Evolutionary conservation across 2,888 invertebrate species (phyloP).

Genomic region (Philhelius pedissequus): DNA sequence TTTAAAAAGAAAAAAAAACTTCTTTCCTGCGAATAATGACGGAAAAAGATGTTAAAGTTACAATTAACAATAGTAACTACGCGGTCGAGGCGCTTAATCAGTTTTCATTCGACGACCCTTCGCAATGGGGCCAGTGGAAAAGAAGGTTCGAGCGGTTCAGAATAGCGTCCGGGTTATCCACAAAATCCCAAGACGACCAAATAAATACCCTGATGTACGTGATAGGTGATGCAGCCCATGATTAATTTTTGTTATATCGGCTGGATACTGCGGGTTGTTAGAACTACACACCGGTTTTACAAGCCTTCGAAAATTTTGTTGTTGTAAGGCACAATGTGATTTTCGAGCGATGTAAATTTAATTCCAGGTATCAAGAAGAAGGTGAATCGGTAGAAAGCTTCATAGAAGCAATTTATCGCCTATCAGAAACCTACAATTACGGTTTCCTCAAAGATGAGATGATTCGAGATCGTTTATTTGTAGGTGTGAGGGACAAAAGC

Average conservation of each 20-base stretch:
- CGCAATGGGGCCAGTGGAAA: not conserved
- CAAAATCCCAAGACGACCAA: not conserved
- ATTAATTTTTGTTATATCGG: not conserved
- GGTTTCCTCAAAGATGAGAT: not conserved
- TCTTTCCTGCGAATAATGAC: not conserved
- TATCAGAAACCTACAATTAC: conserved; percentile 4
- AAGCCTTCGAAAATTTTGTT: not conserved
- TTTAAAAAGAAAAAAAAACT: too few species aligned
- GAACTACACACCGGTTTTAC: not conserved
- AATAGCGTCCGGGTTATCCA: not conserved
- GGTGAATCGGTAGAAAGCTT: not conserved
- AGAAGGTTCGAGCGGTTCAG: not conserved
- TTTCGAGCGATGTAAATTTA: not conserved
- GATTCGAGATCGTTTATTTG: not conserved
- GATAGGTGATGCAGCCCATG: not conserved
- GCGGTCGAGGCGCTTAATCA: not conserved
- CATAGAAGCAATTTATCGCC: not conserved
- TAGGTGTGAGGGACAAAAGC: conserved; percentile 3
- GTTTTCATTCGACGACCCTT: not conserved
- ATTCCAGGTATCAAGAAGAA: conserved; percentile 1
- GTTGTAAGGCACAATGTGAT: not conserved
- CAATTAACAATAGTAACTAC: not conserved
- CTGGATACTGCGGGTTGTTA: not conserved
- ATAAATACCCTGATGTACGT: not conserved
- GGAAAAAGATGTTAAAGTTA: not conserved